These are phyloP conservation scores for Vireo altiloquus DNA, from an alignment of 2,113 vertebrate genomes.

Conservation along the genomic window DNA sequence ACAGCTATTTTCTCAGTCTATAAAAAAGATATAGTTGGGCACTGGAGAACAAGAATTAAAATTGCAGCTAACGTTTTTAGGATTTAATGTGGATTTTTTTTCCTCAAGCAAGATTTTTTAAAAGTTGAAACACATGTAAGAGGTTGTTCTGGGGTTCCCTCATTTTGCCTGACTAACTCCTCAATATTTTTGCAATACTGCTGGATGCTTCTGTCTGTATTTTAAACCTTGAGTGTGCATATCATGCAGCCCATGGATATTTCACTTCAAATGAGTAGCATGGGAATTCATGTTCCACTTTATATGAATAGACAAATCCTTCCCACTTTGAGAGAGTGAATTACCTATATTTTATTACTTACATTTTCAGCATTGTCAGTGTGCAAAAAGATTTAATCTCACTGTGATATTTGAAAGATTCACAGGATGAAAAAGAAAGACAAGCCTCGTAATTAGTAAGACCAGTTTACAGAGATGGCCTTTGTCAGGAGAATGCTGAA, in stretches of 20 bases:
- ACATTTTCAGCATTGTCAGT: background rate
- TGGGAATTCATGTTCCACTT: background rate
- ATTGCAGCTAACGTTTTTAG: background rate
- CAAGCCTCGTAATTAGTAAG: background rate
- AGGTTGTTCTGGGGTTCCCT: background rate
- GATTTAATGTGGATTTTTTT: background rate
- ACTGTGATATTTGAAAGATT: background rate
- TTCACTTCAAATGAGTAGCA: background rate
- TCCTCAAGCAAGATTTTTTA: background rate
- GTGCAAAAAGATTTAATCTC: background rate
- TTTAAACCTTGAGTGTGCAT: background rate
- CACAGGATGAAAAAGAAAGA: background rate
- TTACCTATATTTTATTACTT: background rate
- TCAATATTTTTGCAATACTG: background rate
- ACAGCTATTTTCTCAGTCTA: background rate
- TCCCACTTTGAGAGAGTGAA: background rate
- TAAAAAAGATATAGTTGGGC: background rate
- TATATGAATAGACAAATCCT: background rate
- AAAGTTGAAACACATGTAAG: background rate
- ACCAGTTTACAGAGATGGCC: background rate
- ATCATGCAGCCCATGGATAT: background rate
- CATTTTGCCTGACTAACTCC: background rate
- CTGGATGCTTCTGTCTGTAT: background rate
- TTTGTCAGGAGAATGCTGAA: background rate
- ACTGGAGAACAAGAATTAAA: background rate